A percentile compares a stretch with the other conserved stretches of the same genome.
Conservation (phyloP, 2,888 invertebrate species). For the Cinara cedri region DNA sequence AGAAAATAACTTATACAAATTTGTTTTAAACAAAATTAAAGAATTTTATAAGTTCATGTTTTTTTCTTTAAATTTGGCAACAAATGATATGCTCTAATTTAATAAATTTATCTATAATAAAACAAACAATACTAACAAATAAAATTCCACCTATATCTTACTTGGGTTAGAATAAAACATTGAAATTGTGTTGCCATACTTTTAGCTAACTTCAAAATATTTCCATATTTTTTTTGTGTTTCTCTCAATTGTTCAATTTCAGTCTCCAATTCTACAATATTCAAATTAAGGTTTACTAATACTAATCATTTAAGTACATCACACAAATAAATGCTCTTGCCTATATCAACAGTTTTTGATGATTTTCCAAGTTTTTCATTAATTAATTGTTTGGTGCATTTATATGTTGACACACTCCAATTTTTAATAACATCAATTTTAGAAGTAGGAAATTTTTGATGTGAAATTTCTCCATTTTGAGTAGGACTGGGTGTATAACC, state of each 20-base stretch:
- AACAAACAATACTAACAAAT: not conserved
- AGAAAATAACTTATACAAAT: too few relatives aligned
- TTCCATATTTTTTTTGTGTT: slow-evolving; percentile 90
- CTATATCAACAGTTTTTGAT: slow-evolving; percentile 85
- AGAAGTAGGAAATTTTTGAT: slow-evolving; percentile 63
- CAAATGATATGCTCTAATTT: too few relatives aligned
- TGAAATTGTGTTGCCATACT: slow-evolving; percentile 87
- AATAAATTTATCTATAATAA: not conserved
- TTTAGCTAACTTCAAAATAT: slow-evolving; percentile 83
- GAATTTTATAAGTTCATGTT: too few relatives aligned
- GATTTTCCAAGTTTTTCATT: slow-evolving; percentile 96
- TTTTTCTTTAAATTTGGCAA: too few relatives aligned
- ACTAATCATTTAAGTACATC: not conserved
- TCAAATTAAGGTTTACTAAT: not conserved
- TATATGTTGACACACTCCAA: slow-evolving; percentile 98
- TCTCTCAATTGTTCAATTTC: slow-evolving; percentile 92
- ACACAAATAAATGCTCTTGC: slow-evolving; percentile 63
- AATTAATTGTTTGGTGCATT: slow-evolving; percentile 95
- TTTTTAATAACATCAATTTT: slow-evolving; percentile 91
- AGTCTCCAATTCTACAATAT: slow-evolving; percentile 79
- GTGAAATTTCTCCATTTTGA: slow-evolving; percentile 67
- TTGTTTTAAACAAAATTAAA: too few relatives aligned
- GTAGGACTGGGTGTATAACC: slow-evolving; percentile 63
- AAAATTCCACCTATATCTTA: slow-evolving; percentile 60
- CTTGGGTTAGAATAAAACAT: slow-evolving; percentile 82